Conservation (phyloP, 2,113 vertebrate species). For the Microtus montanus region DNA sequence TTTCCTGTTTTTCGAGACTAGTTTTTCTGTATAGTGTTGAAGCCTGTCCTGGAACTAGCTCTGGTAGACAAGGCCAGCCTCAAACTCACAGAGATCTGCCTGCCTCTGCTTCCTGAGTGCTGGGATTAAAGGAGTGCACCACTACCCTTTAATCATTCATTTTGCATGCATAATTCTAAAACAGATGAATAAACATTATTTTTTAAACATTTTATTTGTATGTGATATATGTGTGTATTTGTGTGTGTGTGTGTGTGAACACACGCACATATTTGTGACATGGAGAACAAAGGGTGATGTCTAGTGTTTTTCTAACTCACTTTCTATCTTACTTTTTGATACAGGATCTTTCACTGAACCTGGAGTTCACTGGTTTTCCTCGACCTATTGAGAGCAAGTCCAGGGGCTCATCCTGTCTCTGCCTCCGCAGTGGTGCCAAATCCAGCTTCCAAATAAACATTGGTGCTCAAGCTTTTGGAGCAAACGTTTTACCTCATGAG, state of each 20-base stretch:
- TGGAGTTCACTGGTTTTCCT: background rate
- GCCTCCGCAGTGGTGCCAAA: too few relatives aligned
- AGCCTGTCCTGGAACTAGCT: too few relatives aligned
- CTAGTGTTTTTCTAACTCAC: background rate
- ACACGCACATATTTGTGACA: background rate
- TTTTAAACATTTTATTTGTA: background rate
- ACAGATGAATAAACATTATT: background rate
- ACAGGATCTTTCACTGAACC: too few relatives aligned
- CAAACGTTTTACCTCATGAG: background rate
- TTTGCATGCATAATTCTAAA: background rate
- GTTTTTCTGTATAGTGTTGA: too few relatives aligned
- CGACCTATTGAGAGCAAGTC: too few relatives aligned
- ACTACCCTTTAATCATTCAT: background rate
- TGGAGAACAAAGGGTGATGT: background rate
- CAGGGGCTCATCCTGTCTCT: background rate
- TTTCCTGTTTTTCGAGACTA: too few relatives aligned
- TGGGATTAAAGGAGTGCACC: too few relatives aligned
- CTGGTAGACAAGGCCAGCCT: too few relatives aligned
- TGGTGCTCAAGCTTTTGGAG: background rate
- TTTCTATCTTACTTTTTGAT: background rate
- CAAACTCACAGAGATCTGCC: too few relatives aligned
- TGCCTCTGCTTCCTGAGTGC: too few relatives aligned
- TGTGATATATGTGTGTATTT: background rate
- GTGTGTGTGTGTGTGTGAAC: background rate
- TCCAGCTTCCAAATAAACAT: too few relatives aligned